Conservation (phyloP, 2,113 vertebrate species). For the Dasyornis broadbenti region DNA sequence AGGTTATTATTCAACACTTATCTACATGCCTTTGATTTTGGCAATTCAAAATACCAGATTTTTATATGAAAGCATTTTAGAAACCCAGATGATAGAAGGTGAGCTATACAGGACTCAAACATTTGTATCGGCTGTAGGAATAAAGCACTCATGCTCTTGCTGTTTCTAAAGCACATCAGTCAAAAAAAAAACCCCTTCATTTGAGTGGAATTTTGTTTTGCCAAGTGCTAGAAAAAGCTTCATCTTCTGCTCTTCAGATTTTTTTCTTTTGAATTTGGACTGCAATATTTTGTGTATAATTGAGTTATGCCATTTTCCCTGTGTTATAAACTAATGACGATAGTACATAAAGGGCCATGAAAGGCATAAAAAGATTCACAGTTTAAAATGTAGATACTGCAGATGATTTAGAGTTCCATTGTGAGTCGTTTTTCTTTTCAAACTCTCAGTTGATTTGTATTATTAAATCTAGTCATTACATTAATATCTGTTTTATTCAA, state of each 20-base stretch:
- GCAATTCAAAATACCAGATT: background rate
- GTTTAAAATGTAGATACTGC: background rate
- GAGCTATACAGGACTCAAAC: background rate
- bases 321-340: background rate
- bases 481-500: background rate
- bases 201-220: background rate
- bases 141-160: background rate
- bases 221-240: background rate
- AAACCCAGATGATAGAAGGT: background rate
- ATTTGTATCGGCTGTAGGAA: background rate
- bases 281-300: background rate
- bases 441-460: background rate
- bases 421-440: background rate
- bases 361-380: background rate
- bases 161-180: background rate
- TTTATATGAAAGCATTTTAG: background rate
- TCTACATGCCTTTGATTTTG: background rate
- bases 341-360: background rate
- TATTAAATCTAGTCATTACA: background rate
- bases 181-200: background rate
- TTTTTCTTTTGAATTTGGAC: background rate
- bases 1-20: background rate
- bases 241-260: background rate
- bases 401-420: background rate
- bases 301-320: background rate